Evolutionary conservation across 2,888 invertebrate species (phyloP), one percentile per base, ranked within the genome.

Genomic region (Cantharis rufa): DNA sequence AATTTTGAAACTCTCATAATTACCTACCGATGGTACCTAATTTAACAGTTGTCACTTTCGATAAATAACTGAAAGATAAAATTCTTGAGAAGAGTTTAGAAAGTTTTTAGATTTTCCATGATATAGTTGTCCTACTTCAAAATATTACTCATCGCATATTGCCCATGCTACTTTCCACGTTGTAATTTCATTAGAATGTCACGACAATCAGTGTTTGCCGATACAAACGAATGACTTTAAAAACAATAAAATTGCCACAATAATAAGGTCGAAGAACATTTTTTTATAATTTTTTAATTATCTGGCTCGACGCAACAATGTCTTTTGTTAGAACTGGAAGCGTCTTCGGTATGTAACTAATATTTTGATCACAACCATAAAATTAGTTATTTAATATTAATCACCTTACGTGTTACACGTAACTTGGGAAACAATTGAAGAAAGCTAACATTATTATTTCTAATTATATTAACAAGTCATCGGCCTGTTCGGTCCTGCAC

Each of bases 151-250:
- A 62, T 24, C 63, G 62, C 72, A 72, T 75, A 69, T 48, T 70
- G 70, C 16, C 64, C 18, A 75, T 74, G 78, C 76, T 72, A 81
- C 80, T 81, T 81, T 81, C 81, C 80, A 79, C 75, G 78, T 74
- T 32, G 81, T 82, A 78, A 79, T 81, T 82, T 82, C 78, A 78
- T 74, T 78, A 78, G 72, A 76, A 77, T 71, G 69, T 73, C 71
- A 72, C 32, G 66, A 64, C 61, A 70, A 66, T 70, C 62, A 77
- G 15, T 28, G 27, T 70, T 66, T 63, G 68, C 10, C 32, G 72
- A 74, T 70, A 70, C 75, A 74, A 75, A 48, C 70, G 75, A 73
- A 70, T 74, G 78, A 75, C 16, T 76, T 72, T 72, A 73, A 72
- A 15, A 75, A 78, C 78, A 78, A 78, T 75, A 69, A 76, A 73